These are phyloP conservation scores for Ceratosolen fusciceps DNA, from an alignment of 1,140 invertebrate genomes.

Conservation along the genomic window DNA sequence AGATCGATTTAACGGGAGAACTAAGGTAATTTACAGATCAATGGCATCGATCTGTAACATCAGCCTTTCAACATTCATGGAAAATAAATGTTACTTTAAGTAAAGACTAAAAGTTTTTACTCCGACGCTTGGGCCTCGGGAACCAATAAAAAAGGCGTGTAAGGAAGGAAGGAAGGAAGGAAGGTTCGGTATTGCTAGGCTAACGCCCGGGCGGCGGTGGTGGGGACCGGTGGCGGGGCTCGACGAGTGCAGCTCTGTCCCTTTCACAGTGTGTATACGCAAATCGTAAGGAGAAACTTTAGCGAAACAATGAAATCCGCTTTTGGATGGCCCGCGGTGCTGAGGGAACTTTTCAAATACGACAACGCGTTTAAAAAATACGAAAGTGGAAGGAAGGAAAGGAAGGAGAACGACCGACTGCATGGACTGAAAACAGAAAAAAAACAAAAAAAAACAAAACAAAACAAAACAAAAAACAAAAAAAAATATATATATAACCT, in stretches of 20 bases:
- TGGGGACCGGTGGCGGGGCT: not conserved
- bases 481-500: no score
- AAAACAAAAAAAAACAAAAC: conserved; percentile 6
- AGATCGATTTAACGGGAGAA: no score
- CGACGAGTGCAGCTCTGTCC: not conserved
- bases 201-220: no score
- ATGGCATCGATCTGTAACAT: no score
- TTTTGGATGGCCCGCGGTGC: conserved; percentile 4
- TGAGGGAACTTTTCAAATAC: conserved; percentile 28
- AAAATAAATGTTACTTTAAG: not conserved
- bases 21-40: not conserved
- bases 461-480: not conserved
- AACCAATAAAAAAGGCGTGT: conserved; percentile 3
- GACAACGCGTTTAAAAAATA: conserved; percentile 27
- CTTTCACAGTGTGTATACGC: not conserved
- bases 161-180: no score
- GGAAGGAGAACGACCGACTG: no score
- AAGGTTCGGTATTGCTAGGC: not conserved
- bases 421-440: not conserved
- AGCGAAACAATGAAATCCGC: conserved; percentile 41
- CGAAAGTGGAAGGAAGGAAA: no score
- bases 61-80: no score
- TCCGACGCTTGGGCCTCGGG: no score
- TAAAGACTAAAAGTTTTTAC: not conserved
- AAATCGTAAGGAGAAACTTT: conserved; percentile 36